Conservation (phyloP, 2,888 invertebrate genomes). For the Amorpha juglandis region DNA sequence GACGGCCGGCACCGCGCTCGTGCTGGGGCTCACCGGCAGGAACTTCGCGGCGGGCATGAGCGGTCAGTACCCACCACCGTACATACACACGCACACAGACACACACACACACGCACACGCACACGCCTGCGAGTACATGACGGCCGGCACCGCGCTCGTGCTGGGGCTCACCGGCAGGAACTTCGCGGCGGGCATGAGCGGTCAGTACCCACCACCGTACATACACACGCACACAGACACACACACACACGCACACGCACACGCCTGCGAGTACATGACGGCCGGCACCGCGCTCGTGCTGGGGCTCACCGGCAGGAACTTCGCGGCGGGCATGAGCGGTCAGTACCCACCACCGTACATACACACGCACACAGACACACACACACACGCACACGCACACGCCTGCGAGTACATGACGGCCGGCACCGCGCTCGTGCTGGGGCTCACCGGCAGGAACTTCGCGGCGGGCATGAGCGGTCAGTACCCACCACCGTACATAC, state of each 20-base stretch:
- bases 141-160: constrained; percentile 95
- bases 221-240: too few relatives aligned
- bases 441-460: constrained; percentile 98
- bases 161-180: constrained; percentile 98
- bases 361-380: too few relatives aligned
- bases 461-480: constrained; percentile 99
- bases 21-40: constrained; percentile 97
- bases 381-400: too few relatives aligned
- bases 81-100: too few relatives aligned
- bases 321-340: constrained; percentile 99
- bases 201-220: constrained; percentile 72
- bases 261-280: constrained; percentile 99
- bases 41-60: constrained; percentile 99
- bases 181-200: constrained; percentile 99
- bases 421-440: constrained; percentile 94
- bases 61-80: constrained; percentile 84
- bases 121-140: constrained; percentile 94
- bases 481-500: too few relatives aligned
- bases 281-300: constrained; percentile 96
- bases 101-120: background rate
- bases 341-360: too few relatives aligned
- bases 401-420: constrained; percentile 99
- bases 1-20: constrained; percentile 97
- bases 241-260: constrained; percentile 55
- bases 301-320: constrained; percentile 98